phyloP scores from a whole-genome alignment of 2,797 vertebrate genomes.

The Enteromius anoplus region DNA sequence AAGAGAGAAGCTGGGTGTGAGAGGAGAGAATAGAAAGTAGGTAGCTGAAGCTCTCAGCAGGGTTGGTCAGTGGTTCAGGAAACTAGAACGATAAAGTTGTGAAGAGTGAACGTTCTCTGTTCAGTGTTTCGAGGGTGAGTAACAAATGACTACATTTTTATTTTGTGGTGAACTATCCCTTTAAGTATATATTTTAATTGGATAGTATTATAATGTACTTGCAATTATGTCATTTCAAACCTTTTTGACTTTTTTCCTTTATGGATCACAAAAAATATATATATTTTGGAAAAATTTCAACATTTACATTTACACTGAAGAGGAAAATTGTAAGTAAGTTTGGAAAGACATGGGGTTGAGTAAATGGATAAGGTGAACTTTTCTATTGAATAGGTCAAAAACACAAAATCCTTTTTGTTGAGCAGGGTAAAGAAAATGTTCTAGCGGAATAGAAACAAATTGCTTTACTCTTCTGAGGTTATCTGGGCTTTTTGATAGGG shows the following conservation, averaged over 20 bases:
- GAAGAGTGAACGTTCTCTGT: not conserved
- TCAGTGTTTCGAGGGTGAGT: not conserved
- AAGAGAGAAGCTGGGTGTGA: constrained; percentile 19
- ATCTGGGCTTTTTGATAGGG: constrained; percentile 10
- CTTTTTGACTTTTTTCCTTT: not conserved
- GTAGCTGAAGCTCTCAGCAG: constrained; percentile 33
- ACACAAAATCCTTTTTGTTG: not conserved
- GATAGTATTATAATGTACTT: not conserved
- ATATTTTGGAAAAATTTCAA: not conserved
- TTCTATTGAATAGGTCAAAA: not conserved
- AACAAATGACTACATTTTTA: not conserved
- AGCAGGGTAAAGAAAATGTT: not conserved
- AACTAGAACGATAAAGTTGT: constrained; percentile 18
- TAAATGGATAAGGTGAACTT: not conserved
- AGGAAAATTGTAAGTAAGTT: not conserved
- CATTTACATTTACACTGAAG: not conserved
- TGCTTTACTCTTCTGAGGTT: not conserved
- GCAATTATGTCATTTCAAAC: not conserved
- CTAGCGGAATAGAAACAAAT: not conserved
- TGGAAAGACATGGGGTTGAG: not conserved
- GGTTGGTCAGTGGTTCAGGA: constrained; percentile 17
- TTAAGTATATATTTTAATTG: not conserved
- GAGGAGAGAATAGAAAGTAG: constrained; percentile 19
- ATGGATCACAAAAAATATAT: not conserved
- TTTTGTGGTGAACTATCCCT: not conserved